These are phyloP conservation scores for Eupithecia insigniata DNA, from an alignment of 2,888 invertebrate genomes.

Conservation along the genomic window DNA sequence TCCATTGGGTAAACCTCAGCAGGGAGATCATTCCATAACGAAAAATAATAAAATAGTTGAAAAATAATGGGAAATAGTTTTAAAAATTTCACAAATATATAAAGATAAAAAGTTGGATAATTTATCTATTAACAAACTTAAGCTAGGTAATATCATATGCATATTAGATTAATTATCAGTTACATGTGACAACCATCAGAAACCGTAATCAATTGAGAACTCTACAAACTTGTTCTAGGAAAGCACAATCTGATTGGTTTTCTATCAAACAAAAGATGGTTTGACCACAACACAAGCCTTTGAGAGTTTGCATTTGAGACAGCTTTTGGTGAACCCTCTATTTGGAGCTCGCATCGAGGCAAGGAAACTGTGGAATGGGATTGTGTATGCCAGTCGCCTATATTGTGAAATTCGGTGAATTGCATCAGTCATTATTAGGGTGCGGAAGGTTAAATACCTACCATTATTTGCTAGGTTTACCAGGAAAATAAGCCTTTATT, in stretches of 20 bases:
- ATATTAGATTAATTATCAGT: too few relatives aligned
- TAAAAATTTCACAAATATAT: neutral
- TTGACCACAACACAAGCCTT: constrained; percentile 21
- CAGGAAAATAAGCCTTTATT: too few relatives aligned
- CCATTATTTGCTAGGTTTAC: too few relatives aligned
- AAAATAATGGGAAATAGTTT: neutral
- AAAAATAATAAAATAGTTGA: too few relatives aligned
- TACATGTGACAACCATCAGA: neutral
- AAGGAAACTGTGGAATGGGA: neutral
- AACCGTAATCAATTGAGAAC: too few relatives aligned
- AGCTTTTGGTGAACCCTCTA: neutral
- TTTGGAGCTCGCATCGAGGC: neutral
- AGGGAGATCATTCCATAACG: too few relatives aligned
- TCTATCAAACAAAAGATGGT: constrained; percentile 18
- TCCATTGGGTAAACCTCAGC: too few relatives aligned
- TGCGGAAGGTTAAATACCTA: neutral
- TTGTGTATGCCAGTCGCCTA: neutral
- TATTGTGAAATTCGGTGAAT: neutral
- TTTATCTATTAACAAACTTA: too few relatives aligned
- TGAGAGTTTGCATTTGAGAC: constrained; percentile 14
- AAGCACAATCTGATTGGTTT: constrained; percentile 1
- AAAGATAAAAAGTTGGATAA: too few relatives aligned
- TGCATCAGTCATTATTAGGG: neutral
- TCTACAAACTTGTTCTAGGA: neutral
- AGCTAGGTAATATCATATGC: too few relatives aligned